Base-by-base conservation (phyloP, 2,888 invertebrate genomes). In the Philonicus albiceps region DNA sequence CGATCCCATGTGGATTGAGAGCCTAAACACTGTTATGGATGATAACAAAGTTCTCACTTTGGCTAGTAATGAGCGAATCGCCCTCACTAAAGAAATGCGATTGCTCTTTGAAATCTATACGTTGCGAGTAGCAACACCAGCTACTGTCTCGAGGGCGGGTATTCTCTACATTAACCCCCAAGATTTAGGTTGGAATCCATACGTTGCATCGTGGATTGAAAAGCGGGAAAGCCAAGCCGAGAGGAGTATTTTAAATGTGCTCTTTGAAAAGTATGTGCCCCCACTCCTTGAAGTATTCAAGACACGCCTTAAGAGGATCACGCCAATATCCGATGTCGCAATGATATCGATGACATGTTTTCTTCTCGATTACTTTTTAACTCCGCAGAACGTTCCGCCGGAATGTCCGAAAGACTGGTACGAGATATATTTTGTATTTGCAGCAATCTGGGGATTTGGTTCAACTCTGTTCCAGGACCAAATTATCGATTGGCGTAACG, bases 1-100 rank as follows among this genome's bases (percentile, higher is more conserved):
- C 89, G 98, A 98, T 93, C 98, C 98, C 1, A 98, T 98, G 98
- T 98, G 98, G 98, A 98, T 98, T 90, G 98, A 98, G 92, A 98
- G 98, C 43, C 93, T 98, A 37, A 98, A 98, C 91, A 98, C 98
- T 3, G 95, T 98, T 22, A 98, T 98, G 98, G 98, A 98, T 91
- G 98, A 98, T 91, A 98, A 98, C 92, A 98, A 98, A 93, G 96
- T 96, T 5, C 91, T 98, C 88, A 98, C 98, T 0, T 92, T 98
- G 89, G 98, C 98, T 6, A 98, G 98, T 91, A 98, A 98, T 90
- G 98, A 98, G 92, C 94, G 98, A 86, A 98, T 98, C 87, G 97
- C 98, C 0, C 93, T 98, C 84, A 98, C 97, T 0, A 95, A 96
- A 88, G 93, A 95, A 37, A 98, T 98, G 98, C 93, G 98, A 78